Conservation (phyloP, 2,113 vertebrate genomes). For the Hyperopisus bebe region DNA sequence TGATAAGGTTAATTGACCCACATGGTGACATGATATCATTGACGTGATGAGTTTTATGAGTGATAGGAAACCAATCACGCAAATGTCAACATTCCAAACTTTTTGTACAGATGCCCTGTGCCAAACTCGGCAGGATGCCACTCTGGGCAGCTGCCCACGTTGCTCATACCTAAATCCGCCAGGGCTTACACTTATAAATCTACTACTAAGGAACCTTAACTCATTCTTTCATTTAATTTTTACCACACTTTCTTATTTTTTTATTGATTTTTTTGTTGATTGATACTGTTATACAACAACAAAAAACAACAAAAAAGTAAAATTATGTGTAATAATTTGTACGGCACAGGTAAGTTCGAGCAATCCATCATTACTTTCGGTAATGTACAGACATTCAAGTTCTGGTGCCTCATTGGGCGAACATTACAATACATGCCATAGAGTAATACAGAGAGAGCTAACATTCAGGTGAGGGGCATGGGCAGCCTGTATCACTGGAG, state of each 20-base stretch:
- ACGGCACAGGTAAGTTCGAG: background rate
- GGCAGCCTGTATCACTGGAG: background rate
- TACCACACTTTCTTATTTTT: background rate
- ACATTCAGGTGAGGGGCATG: background rate
- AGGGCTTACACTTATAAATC: background rate
- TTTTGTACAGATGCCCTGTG: background rate
- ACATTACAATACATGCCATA: background rate
- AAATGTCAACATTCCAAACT: background rate
- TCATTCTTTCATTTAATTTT: background rate
- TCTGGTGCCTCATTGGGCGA: background rate
- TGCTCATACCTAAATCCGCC: background rate
- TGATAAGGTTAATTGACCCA: background rate
- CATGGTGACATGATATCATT: background rate
- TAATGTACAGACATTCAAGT: background rate
- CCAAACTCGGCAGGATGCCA: background rate
- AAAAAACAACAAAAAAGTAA: too few species aligned
- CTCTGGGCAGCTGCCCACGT: background rate
- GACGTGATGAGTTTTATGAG: background rate
- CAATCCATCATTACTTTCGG: background rate
- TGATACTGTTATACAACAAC: background rate
- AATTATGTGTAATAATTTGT: background rate
- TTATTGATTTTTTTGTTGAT: background rate
- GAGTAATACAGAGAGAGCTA: background rate
- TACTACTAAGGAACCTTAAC: background rate
- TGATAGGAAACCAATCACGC: background rate